A percentile compares a stretch with the other conserved stretches of the same genome.
phyloP scores from a whole-genome alignment of 2,113 vertebrate species.

The Acanthochromis polyacanthus region DNA sequence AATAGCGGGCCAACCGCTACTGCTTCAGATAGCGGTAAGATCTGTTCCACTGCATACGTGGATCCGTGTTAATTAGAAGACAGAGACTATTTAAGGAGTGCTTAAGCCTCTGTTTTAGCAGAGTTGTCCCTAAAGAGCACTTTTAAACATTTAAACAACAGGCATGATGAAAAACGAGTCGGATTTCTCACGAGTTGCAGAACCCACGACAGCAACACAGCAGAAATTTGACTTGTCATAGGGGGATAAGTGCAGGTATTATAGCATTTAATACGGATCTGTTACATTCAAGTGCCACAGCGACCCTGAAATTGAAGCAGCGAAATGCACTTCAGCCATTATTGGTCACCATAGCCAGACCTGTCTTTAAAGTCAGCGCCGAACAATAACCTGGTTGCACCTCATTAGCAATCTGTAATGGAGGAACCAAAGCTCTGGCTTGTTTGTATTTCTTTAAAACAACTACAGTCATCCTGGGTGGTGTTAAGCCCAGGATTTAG shows the following conservation, averaged over 20 bases:
- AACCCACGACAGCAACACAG: neutral
- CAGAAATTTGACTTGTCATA: neutral
- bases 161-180: neutral
- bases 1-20: neutral
- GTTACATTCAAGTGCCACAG: slow-evolving; percentile 2
- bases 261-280: neutral
- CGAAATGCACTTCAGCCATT: too few relatives aligned
- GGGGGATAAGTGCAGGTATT: neutral
- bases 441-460: too few relatives aligned
- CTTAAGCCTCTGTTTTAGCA: slow-evolving; percentile 25
- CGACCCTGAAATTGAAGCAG: too few relatives aligned
- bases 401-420: too few relatives aligned
- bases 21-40: slow-evolving; percentile 21
- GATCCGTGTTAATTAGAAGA: slow-evolving; percentile 24
- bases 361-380: too few relatives aligned
- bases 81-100: neutral
- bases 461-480: too few relatives aligned
- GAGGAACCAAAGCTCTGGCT: too few relatives aligned
- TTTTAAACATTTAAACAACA: slow-evolving; percentile 16
- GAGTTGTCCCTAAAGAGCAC: slow-evolving; percentile 17
- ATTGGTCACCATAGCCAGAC: too few relatives aligned
- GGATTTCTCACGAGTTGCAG: slow-evolving; percentile 4
- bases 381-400: too few relatives aligned
- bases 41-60: neutral
- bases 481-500: too few relatives aligned